Evolutionary conservation across 2,113 vertebrate species (phyloP).

Genomic region (Motacilla tschutschensis): DNA sequence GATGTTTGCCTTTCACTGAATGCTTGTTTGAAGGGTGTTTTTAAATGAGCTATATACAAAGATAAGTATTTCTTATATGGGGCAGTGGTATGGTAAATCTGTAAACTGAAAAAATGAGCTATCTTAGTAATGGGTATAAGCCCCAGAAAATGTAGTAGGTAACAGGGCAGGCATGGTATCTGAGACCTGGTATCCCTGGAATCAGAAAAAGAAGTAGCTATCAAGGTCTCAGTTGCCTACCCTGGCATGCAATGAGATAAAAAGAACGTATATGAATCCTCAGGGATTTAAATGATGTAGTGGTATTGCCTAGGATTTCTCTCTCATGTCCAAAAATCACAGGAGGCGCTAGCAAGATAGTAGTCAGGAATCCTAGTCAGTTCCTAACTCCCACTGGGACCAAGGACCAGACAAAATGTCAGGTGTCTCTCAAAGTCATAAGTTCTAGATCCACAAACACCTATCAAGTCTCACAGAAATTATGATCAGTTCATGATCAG

Average conservation of each 20-base stretch:
- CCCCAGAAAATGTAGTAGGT: neutral
- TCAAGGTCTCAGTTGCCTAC: neutral
- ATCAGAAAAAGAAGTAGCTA: neutral
- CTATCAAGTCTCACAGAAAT: neutral
- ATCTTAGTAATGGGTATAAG: neutral
- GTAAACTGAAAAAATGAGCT: neutral
- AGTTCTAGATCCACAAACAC: neutral
- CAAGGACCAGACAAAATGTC: neutral
- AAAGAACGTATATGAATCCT: neutral
- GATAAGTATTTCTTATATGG: neutral
- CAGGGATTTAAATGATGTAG: neutral
- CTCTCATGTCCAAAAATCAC: neutral
- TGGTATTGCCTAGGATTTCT: neutral
- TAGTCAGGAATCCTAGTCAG: neutral
- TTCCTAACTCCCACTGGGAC: neutral
- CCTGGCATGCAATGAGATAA: accelerated
- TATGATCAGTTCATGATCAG: neutral
- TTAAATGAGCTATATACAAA: neutral
- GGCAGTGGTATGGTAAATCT: neutral
- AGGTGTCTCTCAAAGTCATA: neutral
- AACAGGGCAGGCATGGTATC: neutral
- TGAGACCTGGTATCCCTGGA: neutral
- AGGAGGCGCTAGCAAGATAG: neutral
- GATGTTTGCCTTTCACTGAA: neutral
- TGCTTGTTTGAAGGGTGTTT: neutral